Conservation (phyloP, 2,113 vertebrate species). For the Pandion haliaetus region DNA sequence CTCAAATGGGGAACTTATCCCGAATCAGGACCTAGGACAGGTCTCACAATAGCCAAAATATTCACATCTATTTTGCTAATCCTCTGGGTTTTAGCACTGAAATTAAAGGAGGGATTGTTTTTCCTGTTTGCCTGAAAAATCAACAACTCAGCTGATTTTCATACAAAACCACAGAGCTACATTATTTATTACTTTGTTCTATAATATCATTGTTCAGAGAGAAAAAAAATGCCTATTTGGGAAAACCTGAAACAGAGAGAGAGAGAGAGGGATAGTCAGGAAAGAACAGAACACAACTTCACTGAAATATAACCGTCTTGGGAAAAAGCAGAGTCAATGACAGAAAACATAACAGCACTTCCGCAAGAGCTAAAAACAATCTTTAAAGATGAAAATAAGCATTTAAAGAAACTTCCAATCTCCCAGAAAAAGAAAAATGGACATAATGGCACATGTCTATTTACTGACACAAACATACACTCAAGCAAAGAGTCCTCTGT, state of each 20-base stretch:
- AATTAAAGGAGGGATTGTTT: not conserved
- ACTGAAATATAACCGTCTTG: not conserved
- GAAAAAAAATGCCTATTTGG: fast-evolving
- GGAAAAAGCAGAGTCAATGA: not conserved
- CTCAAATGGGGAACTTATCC: not conserved
- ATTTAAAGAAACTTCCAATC: not conserved
- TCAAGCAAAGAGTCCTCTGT: not conserved
- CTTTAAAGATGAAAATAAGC: not conserved
- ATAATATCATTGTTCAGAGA: not conserved
- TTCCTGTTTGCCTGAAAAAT: not conserved
- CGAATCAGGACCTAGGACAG: conserved; percentile 45
- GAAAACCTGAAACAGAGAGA: not conserved
- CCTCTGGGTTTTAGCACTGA: not conserved
- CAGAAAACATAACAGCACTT: not conserved
- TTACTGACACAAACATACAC: not conserved
- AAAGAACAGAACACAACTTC: not conserved
- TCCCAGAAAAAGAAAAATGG: not conserved
- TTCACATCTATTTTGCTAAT: not conserved
- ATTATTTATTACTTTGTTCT: not conserved
- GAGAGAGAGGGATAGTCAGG: not conserved
- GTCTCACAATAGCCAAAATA: not conserved
- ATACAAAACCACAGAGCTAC: not conserved
- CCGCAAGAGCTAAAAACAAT: not conserved
- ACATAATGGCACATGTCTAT: not conserved
- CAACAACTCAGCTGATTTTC: not conserved